Percentiles rank a stretch among this genome's conserved stretches.
Conservation (phyloP, 2,888 invertebrate species). For the Eretmocerus hayati region DNA sequence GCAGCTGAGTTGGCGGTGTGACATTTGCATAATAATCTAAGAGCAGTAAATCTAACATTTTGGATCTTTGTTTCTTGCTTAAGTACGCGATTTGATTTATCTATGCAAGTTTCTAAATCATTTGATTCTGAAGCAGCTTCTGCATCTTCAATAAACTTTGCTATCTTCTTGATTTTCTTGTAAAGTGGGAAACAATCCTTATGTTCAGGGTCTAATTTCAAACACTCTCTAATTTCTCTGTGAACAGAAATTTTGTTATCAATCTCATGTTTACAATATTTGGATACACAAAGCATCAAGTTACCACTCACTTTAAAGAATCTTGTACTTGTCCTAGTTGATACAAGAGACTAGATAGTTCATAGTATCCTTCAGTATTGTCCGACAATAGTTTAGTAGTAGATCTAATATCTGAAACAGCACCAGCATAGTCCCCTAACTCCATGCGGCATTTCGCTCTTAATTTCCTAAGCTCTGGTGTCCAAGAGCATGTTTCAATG, state of each 20-base stretch:
- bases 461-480: slow-evolving; percentile 71
- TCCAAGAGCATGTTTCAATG: slow-evolving; percentile 86
- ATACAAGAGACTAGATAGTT: slow-evolving; percentile 81
- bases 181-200: slow-evolving; percentile 93
- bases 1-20: slow-evolving; percentile 64
- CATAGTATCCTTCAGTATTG: slow-evolving; percentile 79
- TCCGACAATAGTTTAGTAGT: slow-evolving; percentile 88
- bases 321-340: slow-evolving; percentile 86
- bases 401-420: slow-evolving; percentile 83
- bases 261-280: too few species aligned
- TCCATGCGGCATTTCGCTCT: slow-evolving; percentile 78
- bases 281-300: too few species aligned
- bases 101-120: slow-evolving; percentile 63
- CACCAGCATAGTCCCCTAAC: slow-evolving; percentile 72
- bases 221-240: slow-evolving; percentile 90
- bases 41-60: slow-evolving; percentile 68
- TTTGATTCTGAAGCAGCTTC: slow-evolving; percentile 56
- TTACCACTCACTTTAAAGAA: slow-evolving; percentile 64
- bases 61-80: slow-evolving; percentile 64
- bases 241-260: slow-evolving; percentile 20
- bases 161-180: slow-evolving; percentile 90
- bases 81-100: slow-evolving; percentile 59
- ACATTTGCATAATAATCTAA: slow-evolving; percentile 76
- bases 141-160: slow-evolving; percentile 66
- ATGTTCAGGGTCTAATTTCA: slow-evolving; percentile 96